Percentiles rank a stretch among this genome's conserved stretches.
phyloP scores from a whole-genome alignment of 2,797 vertebrate genomes.

The Myotis vivesi region DNA sequence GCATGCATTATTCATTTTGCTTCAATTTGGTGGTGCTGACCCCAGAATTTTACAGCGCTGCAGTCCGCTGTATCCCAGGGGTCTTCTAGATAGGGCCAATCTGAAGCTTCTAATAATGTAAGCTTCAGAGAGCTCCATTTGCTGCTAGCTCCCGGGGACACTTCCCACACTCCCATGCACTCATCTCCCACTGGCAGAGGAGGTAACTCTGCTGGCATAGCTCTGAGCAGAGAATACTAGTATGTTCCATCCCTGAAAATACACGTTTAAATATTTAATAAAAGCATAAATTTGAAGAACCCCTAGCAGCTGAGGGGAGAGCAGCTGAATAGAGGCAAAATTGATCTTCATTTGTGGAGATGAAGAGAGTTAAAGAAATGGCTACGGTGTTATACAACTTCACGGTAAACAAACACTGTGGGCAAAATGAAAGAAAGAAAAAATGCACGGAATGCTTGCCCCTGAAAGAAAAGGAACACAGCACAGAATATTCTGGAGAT shows the following conservation, averaged over 20 bases:
- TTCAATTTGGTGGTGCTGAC: slow-evolving; percentile 44
- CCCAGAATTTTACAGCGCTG: slow-evolving; percentile 7
- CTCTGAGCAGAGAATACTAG: neutral
- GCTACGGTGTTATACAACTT: neutral
- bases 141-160: neutral
- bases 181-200: neutral
- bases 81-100: slow-evolving; percentile 19
- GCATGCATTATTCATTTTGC: slow-evolving; percentile 37
- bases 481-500: slow-evolving; percentile 57
- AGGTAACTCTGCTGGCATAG: neutral
- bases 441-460: neutral
- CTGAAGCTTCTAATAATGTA: neutral
- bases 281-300: slow-evolving; percentile 58
- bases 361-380: neutral
- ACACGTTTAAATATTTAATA: slow-evolving; percentile 70
- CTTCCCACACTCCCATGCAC: neutral
- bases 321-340: slow-evolving; percentile 35
- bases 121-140: neutral
- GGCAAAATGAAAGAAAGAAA: neutral
- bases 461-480: slow-evolving; percentile 1
- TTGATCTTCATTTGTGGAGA: slow-evolving; percentile 31
- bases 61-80: neutral
- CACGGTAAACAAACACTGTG: slow-evolving; percentile 24
- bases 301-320: slow-evolving; percentile 42
- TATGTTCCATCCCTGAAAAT: slow-evolving; percentile 51